Percentiles rank a stretch among this genome's conserved stretches.
Conservation (phyloP, 2,888 invertebrate species). For the Tipula vernalis region DNA sequence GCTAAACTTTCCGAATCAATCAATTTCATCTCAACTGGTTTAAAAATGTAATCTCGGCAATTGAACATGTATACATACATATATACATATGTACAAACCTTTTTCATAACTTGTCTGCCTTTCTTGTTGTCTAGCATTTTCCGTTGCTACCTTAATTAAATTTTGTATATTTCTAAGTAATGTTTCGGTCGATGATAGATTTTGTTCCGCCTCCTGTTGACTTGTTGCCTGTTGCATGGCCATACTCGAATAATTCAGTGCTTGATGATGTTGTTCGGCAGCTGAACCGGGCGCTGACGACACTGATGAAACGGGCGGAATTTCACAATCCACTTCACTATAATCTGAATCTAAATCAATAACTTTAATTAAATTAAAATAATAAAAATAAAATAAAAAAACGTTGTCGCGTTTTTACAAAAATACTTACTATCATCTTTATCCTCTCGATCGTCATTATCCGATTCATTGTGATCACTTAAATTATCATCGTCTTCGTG, state of each 20-base stretch:
- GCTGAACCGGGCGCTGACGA: constrained; percentile 39
- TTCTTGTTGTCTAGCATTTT: constrained; percentile 93
- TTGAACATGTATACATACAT: not conserved
- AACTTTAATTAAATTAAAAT: constrained; percentile 4
- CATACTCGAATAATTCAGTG: constrained; percentile 70
- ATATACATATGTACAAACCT: constrained; percentile 47
- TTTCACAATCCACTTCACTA: constrained; percentile 61
- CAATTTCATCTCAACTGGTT: constrained; percentile 6
- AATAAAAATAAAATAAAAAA: constrained; percentile 1
- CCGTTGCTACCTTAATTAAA: constrained; percentile 90
- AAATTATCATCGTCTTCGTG: constrained; percentile 67
- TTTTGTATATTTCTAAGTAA: constrained; percentile 91
- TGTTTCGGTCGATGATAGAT: constrained; percentile 80
- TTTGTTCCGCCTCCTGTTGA: constrained; percentile 40
- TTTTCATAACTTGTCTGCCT: constrained; percentile 92
- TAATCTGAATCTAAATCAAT: constrained; percentile 38
- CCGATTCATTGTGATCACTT: constrained; percentile 73
- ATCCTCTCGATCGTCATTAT: constrained; percentile 73
- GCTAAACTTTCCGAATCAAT: not conserved
- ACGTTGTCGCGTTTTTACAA: constrained; percentile 13
- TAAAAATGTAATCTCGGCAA: not conserved
- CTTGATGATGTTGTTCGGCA: constrained; percentile 42
- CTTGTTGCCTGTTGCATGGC: constrained; percentile 44
- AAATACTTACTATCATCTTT: constrained; percentile 44
- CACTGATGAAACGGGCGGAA: constrained; percentile 48